Conservation (phyloP, 2,888 invertebrate species). For the Stenichneumon culpator region DNA sequence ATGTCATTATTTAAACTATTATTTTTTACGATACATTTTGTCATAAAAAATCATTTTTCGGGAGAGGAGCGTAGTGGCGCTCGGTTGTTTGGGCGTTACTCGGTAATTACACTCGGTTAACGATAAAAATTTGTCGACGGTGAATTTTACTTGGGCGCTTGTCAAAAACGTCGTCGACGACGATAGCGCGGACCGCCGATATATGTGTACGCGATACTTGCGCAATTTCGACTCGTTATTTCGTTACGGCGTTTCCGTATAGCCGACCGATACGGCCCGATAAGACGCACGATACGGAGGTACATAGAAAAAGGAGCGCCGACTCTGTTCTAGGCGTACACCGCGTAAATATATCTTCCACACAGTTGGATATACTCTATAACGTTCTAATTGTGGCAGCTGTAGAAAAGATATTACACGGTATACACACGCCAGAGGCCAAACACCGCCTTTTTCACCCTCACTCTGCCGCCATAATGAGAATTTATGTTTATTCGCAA, state of each 20-base stretch:
- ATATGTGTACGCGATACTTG: conserved; percentile 10
- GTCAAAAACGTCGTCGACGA: conserved; percentile 11
- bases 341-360: conserved; percentile 12
- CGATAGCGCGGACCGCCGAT: neutral
- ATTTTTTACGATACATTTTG: no score
- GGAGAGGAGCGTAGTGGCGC: no score
- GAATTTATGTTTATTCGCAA: conserved; percentile 51
- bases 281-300: conserved; percentile 59
- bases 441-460: conserved; percentile 51
- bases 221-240: conserved; percentile 76
- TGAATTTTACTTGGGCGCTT: neutral
- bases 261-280: conserved; percentile 68
- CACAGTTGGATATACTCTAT: conserved; percentile 20
- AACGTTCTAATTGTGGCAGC: conserved; percentile 61
- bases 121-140: neutral
- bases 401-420: conserved; percentile 47
- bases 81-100: neutral
- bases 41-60: no score
- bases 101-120: neutral
- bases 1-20: no score
- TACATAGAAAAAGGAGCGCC: conserved; percentile 59
- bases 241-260: conserved; percentile 81
- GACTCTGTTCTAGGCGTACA: conserved; percentile 13
- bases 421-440: conserved; percentile 19
- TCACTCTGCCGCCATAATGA: conserved; percentile 52